Conservation (phyloP, 35 echinoderm and acorn worm species). For the Ophioderma brevispina region DNA sequence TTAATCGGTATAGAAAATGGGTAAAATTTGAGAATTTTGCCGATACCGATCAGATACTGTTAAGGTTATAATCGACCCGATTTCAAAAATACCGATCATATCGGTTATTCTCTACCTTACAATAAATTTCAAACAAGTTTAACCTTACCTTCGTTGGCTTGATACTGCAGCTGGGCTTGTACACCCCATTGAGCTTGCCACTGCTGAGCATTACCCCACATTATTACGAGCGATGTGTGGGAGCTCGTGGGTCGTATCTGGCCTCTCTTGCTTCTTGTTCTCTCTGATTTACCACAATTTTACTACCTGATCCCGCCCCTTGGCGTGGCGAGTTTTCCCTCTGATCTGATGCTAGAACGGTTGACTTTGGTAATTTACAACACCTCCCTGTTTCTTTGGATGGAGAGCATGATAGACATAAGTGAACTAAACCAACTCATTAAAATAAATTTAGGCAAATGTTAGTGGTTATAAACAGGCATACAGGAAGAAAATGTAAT, state of each 20-base stretch:
- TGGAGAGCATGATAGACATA: constrained; percentile 3
- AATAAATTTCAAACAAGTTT: not conserved
- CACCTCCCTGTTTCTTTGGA: constrained; percentile 1
- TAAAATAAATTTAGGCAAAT: no score
- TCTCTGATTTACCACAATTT: constrained; percentile 11
- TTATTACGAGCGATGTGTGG: constrained; percentile 13
- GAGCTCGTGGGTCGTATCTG: not conserved
- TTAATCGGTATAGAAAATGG: no score
- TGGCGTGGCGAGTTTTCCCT: not conserved
- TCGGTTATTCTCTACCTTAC: no score
- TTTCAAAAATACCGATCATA: no score
- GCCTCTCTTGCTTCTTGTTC: constrained; percentile 5
- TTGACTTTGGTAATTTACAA: not conserved
- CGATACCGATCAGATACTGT: no score
- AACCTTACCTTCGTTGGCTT: constrained; percentile 77
- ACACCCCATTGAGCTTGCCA: constrained; percentile 77
- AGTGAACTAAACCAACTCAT: not conserved
- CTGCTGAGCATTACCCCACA: not conserved
- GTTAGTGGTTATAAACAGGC: no score
- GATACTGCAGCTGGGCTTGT: constrained; percentile 92
- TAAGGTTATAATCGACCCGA: no score
- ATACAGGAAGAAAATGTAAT: no score
- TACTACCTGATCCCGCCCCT: constrained; percentile 35
- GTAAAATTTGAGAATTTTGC: no score
- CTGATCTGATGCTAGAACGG: not conserved